phyloP scores from a whole-genome alignment of 2,113 vertebrate species.

The Garra rufa region DNA sequence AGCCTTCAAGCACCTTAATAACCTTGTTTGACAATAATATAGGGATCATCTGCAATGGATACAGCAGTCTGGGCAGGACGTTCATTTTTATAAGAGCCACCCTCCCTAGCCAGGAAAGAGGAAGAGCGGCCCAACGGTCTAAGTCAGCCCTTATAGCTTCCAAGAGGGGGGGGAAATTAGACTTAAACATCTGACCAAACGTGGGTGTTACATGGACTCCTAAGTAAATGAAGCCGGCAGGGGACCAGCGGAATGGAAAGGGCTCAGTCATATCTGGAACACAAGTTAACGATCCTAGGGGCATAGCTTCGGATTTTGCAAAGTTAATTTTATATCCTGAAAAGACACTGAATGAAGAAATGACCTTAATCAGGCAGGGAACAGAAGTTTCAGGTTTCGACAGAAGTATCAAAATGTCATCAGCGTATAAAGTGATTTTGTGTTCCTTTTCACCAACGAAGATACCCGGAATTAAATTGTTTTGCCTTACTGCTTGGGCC shows the following conservation, averaged over 20 bases:
- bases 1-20: not conserved
- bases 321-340: constrained; percentile 40
- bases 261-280: not conserved
- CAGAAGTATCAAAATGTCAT: constrained; percentile 16
- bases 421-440: constrained; percentile 24
- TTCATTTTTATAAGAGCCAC: constrained; percentile 27
- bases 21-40: constrained; percentile 19
- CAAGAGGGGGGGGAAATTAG: not conserved
- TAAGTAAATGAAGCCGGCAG: constrained; percentile 19
- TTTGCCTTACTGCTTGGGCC: constrained; percentile 21
- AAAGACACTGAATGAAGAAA: not conserved
- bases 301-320: constrained; percentile 29
- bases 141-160: not conserved
- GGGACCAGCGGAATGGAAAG: constrained; percentile 10
- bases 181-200: not conserved
- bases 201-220: constrained; percentile 22
- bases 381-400: not conserved
- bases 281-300: constrained; percentile 2
- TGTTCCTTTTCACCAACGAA: constrained; percentile 25
- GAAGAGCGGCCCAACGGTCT: not conserved
- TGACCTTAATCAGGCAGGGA: too few species aligned
- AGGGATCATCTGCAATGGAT: constrained; percentile 30
- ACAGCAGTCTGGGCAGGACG: constrained; percentile 5
- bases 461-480: not conserved
- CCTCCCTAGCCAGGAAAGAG: constrained; percentile 28